Evolutionary conservation across 2,888 invertebrate genomes (phyloP).

Genomic region (Stenchaetothrips biformis): DNA sequence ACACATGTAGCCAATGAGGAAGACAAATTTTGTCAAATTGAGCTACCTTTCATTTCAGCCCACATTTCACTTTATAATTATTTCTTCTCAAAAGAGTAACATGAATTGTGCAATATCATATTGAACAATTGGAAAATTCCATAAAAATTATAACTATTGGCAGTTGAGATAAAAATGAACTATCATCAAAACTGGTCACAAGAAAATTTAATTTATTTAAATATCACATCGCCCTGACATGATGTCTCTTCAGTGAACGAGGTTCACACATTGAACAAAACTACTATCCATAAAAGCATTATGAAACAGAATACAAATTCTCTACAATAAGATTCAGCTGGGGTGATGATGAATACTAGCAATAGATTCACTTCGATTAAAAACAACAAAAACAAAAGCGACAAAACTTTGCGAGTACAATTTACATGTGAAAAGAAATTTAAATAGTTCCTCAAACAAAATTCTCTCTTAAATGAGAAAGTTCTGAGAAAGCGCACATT

Average conservation of each 20-base stretch:
- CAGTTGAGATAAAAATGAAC: background rate
- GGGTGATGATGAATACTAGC: background rate
- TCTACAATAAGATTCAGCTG: background rate
- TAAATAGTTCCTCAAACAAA: background rate
- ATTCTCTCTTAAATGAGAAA: background rate
- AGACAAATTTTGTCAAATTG: background rate
- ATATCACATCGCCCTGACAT: background rate
- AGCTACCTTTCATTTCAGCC: background rate
- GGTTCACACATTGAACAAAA: background rate
- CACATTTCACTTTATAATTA: background rate
- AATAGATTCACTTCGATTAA: background rate
- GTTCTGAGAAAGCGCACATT: background rate
- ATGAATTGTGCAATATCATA: background rate
- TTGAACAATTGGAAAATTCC: background rate
- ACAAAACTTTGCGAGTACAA: background rate
- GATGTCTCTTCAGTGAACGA: no score
- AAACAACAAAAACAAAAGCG: background rate
- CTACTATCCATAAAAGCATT: background rate
- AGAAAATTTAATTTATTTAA: background rate
- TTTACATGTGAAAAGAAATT: background rate
- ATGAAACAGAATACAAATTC: background rate
- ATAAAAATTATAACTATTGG: background rate
- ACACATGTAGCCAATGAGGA: background rate
- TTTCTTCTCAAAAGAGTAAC: background rate
- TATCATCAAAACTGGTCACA: background rate